These are phyloP conservation scores for Caenorhabditis zanzibari DNA, from an alignment of 2,888 invertebrate species.

Conservation along the genomic window DNA sequence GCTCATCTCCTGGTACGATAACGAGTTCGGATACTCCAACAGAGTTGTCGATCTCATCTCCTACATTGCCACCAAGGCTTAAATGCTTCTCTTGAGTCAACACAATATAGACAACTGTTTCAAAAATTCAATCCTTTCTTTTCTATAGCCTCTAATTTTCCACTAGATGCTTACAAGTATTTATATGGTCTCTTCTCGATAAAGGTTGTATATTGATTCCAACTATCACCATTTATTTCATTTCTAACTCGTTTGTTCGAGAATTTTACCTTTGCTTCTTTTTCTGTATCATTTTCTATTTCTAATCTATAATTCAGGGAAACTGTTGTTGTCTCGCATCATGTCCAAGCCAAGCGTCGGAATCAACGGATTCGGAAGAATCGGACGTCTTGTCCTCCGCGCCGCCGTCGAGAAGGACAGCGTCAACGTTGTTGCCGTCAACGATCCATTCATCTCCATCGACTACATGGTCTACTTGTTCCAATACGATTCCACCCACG, in stretches of 20 bases:
- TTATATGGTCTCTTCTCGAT: conserved; percentile 63
- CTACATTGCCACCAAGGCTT: conserved; percentile 88
- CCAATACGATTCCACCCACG: conserved; percentile 97
- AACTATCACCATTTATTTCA: background rate
- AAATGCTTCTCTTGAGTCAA: background rate
- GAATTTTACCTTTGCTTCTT: background rate
- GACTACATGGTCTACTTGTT: conserved; percentile 91
- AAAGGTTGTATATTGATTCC: conserved; percentile 66
- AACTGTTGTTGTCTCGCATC: conserved; percentile 33
- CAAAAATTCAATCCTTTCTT: background rate
- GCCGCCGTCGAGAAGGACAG: conserved; percentile 90
- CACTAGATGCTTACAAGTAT: conserved; percentile 62
- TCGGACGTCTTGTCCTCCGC: conserved; percentile 93
- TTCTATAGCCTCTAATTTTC: conserved; percentile 13
- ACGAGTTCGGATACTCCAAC: conserved; percentile 98
- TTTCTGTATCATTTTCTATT: background rate
- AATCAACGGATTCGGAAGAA: conserved; percentile 96
- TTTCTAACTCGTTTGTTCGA: conserved; percentile 35
- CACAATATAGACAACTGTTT: conserved; percentile 9
- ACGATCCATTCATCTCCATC: conserved; percentile 96
- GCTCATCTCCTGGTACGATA: conserved; percentile 99
- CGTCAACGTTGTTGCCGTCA: conserved; percentile 89
- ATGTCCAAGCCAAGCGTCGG: conserved; percentile 90
- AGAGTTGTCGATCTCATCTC: conserved; percentile 97
- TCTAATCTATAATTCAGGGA: conserved; percentile 31